Percentiles rank a stretch among this genome's conserved stretches.
phyloP scores from a whole-genome alignment of 2,888 invertebrate genomes.

The Thereva unica region DNA sequence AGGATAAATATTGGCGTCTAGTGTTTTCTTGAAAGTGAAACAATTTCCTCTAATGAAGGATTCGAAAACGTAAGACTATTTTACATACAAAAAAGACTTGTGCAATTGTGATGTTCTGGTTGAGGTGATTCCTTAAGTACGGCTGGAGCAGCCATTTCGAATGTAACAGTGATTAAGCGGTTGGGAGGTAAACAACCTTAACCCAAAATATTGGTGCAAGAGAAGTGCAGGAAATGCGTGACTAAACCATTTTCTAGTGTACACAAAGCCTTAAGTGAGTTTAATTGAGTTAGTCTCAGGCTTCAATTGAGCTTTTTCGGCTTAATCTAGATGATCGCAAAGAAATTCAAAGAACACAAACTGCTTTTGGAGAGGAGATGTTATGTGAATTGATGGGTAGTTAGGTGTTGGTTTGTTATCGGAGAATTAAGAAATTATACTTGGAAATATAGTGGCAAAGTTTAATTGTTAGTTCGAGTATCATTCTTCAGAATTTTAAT shows the following conservation, averaged over 20 bases:
- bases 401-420: too few species aligned
- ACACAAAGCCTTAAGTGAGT: conserved; percentile 12
- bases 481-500: too few species aligned
- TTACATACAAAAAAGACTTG: neutral
- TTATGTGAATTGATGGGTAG: too few species aligned
- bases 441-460: too few species aligned
- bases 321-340: conserved; percentile 13
- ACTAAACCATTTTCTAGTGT: neutral
- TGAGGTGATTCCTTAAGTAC: conserved; percentile 23
- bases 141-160: neutral
- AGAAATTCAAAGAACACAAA: conserved; percentile 13
- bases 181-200: conserved; percentile 38
- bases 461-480: too few species aligned
- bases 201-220: conserved; percentile 23
- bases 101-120: conserved; percentile 4
- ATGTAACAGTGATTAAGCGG: conserved; percentile 1
- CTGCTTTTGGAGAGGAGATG: too few species aligned
- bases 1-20: too few species aligned
- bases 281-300: conserved; percentile 24
- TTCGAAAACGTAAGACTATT: neutral
- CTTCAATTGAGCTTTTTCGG: conserved; percentile 16
- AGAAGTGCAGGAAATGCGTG: conserved; percentile 5
- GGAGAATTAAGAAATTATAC: too few species aligned
- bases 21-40: too few species aligned
- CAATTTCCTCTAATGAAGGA: neutral